These are phyloP conservation scores for Synergus itoensis DNA, from an alignment of 2,888 invertebrate species.

Conservation along the genomic window DNA sequence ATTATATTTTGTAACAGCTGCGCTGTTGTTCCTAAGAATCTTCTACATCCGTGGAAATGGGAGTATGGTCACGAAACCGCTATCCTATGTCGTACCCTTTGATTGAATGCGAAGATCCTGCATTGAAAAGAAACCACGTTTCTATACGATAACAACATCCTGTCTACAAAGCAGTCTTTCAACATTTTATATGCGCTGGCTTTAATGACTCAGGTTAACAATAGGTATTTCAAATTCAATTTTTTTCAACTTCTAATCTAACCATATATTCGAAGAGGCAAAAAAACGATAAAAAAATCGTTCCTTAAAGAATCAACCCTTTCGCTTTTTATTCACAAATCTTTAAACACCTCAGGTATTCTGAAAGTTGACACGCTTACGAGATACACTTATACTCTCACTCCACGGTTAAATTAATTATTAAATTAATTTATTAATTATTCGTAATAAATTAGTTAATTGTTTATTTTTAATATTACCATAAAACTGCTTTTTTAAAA, in stretches of 20 bases:
- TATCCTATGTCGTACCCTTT: slow-evolving; percentile 46
- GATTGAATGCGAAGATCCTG: slow-evolving; percentile 43
- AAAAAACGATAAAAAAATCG: background rate
- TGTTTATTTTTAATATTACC: too few species aligned
- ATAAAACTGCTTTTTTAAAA: too few species aligned
- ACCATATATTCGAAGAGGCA: background rate
- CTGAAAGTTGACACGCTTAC: too few species aligned
- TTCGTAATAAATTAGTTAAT: too few species aligned
- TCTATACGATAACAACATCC: slow-evolving; percentile 46
- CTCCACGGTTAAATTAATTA: too few species aligned
- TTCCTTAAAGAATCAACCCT: too few species aligned
- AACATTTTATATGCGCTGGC: background rate
- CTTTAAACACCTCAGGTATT: too few species aligned
- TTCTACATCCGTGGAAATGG: slow-evolving; percentile 55
- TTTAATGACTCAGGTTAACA: background rate
- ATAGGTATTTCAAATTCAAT: background rate
- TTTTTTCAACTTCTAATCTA: background rate
- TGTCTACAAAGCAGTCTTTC: slow-evolving; percentile 29
- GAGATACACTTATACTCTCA: too few species aligned
- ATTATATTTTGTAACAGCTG: slow-evolving; percentile 52
- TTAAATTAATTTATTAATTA: too few species aligned
- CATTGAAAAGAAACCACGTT: slow-evolving; percentile 53
- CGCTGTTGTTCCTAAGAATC: slow-evolving; percentile 48
- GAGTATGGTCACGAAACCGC: slow-evolving; percentile 51
- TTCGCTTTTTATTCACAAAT: too few species aligned